phyloP scores from a whole-genome alignment of 2,888 invertebrate genomes.

The Amblyjoppa fuscipennis region DNA sequence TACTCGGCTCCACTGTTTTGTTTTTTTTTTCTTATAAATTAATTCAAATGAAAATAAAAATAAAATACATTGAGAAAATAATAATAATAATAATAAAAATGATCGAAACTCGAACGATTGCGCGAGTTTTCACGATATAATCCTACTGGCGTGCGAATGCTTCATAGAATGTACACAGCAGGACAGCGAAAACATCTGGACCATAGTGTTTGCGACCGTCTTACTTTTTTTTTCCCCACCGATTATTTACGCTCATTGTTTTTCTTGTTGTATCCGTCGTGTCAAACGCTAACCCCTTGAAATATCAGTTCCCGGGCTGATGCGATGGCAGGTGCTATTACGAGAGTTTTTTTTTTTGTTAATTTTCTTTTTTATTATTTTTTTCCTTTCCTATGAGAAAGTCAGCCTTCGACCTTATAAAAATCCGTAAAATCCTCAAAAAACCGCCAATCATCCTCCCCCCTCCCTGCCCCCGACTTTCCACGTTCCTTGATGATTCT shows the following conservation, averaged over 20 bases:
- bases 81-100: constrained; percentile 6
- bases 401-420: constrained; percentile 73
- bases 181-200: constrained; percentile 80
- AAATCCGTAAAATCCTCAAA: constrained; percentile 74
- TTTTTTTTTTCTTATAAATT: constrained; percentile 68
- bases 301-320: constrained; percentile 76
- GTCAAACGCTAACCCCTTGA: constrained; percentile 54
- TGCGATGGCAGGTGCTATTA: constrained; percentile 74
- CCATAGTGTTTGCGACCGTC: constrained; percentile 71
- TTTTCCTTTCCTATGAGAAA: constrained; percentile 68
- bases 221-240: not conserved
- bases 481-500: not conserved
- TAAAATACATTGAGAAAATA: not conserved
- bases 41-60: constrained; percentile 48
- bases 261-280: constrained; percentile 5
- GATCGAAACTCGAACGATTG: constrained; percentile 19
- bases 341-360: not conserved
- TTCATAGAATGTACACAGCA: constrained; percentile 77
- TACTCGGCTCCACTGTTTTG: constrained; percentile 69
- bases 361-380: constrained; percentile 1
- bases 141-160: constrained; percentile 72
- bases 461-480: not conserved
- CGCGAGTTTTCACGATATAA: constrained; percentile 70
- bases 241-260: not conserved
- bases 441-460: constrained; percentile 52